Percentiles rank a stretch among this genome's conserved stretches.
Evolutionary conservation across 2,888 invertebrate genomes (phyloP).

Genomic region (Oscheius sp.): DNA sequence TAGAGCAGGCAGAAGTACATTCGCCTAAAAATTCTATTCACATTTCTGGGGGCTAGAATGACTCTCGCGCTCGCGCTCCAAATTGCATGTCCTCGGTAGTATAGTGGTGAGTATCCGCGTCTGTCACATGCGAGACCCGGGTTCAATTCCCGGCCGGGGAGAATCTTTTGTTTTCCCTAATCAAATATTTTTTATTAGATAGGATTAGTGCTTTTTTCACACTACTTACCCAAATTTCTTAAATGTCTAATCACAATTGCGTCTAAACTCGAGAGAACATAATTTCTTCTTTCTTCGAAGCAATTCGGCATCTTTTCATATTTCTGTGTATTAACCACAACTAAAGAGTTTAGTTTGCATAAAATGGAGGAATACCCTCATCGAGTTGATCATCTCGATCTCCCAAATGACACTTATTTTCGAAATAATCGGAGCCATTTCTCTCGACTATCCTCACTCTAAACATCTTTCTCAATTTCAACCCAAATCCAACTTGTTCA

Average conservation of each 20-base stretch:
- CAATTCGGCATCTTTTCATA: not conserved
- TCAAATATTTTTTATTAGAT: not conserved
- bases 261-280: slow-evolving; percentile 3
- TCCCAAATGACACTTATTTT: slow-evolving; percentile 41
- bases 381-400: not conserved
- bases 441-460: slow-evolving; percentile 25
- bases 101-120: slow-evolving; percentile 26
- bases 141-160: slow-evolving; percentile 25
- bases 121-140: slow-evolving; percentile 25
- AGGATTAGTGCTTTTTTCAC: not conserved
- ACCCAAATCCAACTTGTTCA: slow-evolving; percentile 28
- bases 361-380: not conserved
- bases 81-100: slow-evolving; percentile 21
- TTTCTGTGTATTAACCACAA: not conserved
- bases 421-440: slow-evolving; percentile 40
- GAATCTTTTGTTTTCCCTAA: not conserved
- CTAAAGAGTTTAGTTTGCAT: not conserved
- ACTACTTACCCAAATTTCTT: not conserved
- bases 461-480: not conserved
- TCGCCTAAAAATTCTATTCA: not conserved
- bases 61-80: too few relatives aligned
- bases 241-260: slow-evolving; percentile 8
- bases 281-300: slow-evolving; percentile 5
- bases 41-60: not conserved
- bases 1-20: not conserved